phyloP scores from a whole-genome alignment of 2,797 vertebrate species.

The Lacerta viridis region DNA sequence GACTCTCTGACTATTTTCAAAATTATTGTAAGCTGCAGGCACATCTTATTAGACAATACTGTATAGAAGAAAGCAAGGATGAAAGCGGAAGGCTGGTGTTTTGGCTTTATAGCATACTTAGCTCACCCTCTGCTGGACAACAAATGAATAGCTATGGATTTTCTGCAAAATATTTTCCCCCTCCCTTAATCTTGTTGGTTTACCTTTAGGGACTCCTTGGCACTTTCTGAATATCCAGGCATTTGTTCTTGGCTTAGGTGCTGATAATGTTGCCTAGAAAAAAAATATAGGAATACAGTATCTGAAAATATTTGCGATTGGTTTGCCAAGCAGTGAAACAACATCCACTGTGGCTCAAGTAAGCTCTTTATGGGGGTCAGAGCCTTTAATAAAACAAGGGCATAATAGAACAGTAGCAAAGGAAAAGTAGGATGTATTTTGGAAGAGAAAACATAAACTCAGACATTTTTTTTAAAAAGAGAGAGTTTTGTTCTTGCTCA shows the following conservation, averaged over 20 bases:
- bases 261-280: background rate
- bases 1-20: background rate
- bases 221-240: background rate
- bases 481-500: background rate
- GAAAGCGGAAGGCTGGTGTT: rapidly evolving
- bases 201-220: background rate
- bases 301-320: background rate
- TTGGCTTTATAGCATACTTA: constrained; percentile 38
- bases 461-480: background rate
- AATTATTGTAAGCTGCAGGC: background rate
- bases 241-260: background rate
- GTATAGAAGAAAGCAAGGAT: rapidly evolving
- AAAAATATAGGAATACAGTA: background rate
- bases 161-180: rapidly evolving
- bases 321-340: background rate
- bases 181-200: background rate
- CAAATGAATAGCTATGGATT: rapidly evolving
- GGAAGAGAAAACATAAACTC: background rate
- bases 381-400: constrained; percentile 5
- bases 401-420: background rate
- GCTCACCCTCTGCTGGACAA: constrained; percentile 71
- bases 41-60: background rate
- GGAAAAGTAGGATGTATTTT: background rate
- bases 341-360: rapidly evolving
- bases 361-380: background rate